Evolutionary conservation across 2,888 invertebrate genomes (phyloP).

Genomic region (Mimachlamys varia): DNA sequence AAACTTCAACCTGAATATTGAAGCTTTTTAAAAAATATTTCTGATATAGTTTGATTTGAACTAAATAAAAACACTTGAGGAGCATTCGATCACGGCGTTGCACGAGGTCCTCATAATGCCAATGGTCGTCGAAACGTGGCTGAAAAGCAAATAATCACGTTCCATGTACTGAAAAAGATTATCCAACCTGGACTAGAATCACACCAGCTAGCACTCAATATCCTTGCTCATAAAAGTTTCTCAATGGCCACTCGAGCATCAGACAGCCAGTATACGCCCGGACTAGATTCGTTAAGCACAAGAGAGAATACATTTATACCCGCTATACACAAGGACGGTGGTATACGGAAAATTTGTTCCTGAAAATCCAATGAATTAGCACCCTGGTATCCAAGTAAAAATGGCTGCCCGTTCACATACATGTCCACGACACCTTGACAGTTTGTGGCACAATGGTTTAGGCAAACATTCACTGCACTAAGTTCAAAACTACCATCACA

Average conservation of each 20-base stretch:
- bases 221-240: neutral
- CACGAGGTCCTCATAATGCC: too few relatives aligned
- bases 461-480: neutral
- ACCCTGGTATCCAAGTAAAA: constrained; percentile 1
- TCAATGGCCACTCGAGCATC: constrained; percentile 38
- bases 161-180: neutral
- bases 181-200: neutral
- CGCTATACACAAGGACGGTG: constrained; percentile 32
- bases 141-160: neutral
- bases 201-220: neutral
- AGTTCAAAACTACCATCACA: neutral
- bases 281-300: constrained; percentile 40
- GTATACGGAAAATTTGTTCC: constrained; percentile 42
- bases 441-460: constrained; percentile 45
- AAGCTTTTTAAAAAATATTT: too few relatives aligned
- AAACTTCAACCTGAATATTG: too few relatives aligned
- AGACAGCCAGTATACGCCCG: constrained; percentile 45
- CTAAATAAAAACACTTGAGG: too few relatives aligned
- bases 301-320: constrained; percentile 36
- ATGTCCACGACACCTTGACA: constrained; percentile 42
- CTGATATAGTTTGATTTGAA: too few relatives aligned
- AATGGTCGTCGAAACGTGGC: neutral
- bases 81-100: too few relatives aligned
- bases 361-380: constrained; percentile 42
- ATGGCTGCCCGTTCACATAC: constrained; percentile 36